Percentiles rank a stretch among this genome's conserved stretches.
Conservation (phyloP, 2,888 invertebrate species). For the Abrostola triplasia region DNA sequence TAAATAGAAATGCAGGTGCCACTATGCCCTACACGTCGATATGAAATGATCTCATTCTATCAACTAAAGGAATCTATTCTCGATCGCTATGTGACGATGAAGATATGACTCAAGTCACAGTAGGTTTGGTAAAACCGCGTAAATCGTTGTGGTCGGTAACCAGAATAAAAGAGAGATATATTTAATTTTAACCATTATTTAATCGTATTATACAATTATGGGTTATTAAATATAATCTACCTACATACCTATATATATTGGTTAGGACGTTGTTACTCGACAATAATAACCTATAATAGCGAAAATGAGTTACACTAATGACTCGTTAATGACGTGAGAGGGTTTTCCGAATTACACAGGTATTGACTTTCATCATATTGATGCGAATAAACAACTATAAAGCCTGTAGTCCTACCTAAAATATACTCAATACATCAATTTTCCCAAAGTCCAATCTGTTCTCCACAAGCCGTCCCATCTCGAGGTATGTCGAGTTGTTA, state of each 20-base stretch:
- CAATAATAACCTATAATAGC: slow-evolving; percentile 1
- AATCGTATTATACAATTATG: too few species aligned
- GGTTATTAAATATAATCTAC: too few species aligned
- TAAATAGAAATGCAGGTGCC: slow-evolving; percentile 13
- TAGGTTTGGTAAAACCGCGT: not conserved
- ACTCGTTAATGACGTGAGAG: slow-evolving; percentile 34
- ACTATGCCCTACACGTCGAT: slow-evolving; percentile 26
- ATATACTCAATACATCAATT: not conserved
- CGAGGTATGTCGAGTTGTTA: not conserved
- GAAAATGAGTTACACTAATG: slow-evolving; percentile 29
- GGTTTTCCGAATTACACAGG: slow-evolving; percentile 39
- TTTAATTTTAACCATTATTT: too few species aligned
- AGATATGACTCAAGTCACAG: slow-evolving; percentile 36
- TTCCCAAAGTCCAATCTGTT: not conserved
- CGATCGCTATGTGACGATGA: too few species aligned
- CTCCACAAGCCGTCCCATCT: too few species aligned
- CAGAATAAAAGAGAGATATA: too few species aligned
- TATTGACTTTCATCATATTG: slow-evolving; percentile 40
- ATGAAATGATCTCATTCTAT: slow-evolving; percentile 42
- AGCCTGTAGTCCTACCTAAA: not conserved
- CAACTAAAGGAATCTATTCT: slow-evolving; percentile 24
- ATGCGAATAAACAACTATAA: slow-evolving; percentile 25
- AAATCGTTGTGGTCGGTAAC: too few species aligned
- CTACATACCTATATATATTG: too few species aligned
- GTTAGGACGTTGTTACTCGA: not conserved